Conservation (phyloP, 2,113 vertebrate species). For the Lepidothrix coronata region DNA sequence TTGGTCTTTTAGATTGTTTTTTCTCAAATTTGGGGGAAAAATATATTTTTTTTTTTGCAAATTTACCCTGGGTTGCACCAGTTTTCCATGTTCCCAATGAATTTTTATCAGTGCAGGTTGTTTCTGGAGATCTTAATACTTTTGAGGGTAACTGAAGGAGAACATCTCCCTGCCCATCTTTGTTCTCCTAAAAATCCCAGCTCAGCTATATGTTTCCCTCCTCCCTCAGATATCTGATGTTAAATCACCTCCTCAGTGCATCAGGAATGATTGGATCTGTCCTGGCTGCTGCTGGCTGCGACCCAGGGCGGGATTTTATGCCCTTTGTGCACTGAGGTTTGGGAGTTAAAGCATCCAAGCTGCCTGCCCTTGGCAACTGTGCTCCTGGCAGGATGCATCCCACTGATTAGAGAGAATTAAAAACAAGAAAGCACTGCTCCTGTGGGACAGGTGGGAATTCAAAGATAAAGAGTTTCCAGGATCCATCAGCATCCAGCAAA, state of each 20-base stretch:
- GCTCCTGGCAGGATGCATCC: neutral
- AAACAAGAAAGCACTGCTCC: neutral
- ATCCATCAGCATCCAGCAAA: fast-evolving
- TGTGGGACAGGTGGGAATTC: neutral
- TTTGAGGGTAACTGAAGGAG: neutral
- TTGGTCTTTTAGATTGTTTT: neutral
- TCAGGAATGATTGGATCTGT: neutral
- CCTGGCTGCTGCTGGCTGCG: neutral
- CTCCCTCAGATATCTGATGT: neutral
- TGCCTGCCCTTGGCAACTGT: neutral
- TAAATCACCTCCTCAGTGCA: neutral
- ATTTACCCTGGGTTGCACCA: neutral
- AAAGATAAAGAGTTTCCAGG: neutral
- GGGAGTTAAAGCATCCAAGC: neutral
- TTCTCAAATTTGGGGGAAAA: neutral
- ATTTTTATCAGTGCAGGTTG: neutral
- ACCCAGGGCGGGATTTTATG: neutral
- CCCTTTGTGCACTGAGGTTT: neutral
- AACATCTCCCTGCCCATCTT: neutral
- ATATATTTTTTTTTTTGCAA: neutral
- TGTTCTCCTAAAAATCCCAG: neutral
- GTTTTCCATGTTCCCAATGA: neutral
- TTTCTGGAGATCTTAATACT: neutral
- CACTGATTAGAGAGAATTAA: neutral
- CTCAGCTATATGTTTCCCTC: neutral